Evolutionary conservation across 2,113 vertebrate species (phyloP).

Genomic region (Percopsis transmontana): DNA sequence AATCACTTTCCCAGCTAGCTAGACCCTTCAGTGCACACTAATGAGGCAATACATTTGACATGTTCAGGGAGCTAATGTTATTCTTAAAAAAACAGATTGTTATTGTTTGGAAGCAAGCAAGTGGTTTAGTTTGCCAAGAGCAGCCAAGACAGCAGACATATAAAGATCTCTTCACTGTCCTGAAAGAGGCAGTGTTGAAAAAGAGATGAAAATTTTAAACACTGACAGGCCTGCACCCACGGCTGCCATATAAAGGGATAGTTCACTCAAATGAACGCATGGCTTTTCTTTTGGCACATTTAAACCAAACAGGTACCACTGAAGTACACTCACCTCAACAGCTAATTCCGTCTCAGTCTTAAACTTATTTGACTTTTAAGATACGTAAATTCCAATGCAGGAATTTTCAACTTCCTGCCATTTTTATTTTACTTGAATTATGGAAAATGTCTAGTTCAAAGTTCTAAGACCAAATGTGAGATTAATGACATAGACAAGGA

Average conservation of each 20-base stretch:
- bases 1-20: constrained; percentile 1
- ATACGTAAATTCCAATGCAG: too few relatives aligned
- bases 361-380: too few relatives aligned
- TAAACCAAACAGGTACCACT: neutral
- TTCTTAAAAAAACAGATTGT: constrained; percentile 1
- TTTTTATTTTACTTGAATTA: too few relatives aligned
- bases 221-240: constrained; percentile 33
- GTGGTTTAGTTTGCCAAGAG: constrained; percentile 41
- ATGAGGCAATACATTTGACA: constrained; percentile 8
- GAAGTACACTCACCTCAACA: too few relatives aligned
- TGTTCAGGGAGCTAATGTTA: neutral
- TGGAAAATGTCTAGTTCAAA: too few relatives aligned
- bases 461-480: too few relatives aligned
- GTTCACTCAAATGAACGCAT: constrained; percentile 1
- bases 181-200: constrained; percentile 15
- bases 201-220: too few relatives aligned
- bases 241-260: constrained; percentile 53
- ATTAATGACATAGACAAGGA: neutral
- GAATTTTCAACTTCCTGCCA: too few relatives aligned
- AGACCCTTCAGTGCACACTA: neutral
- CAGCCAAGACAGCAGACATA: constrained; percentile 34
- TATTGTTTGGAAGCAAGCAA: constrained; percentile 43
- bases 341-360: too few relatives aligned
- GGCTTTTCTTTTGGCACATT: neutral
- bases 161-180: constrained; percentile 9